Percentiles rank a stretch among this genome's conserved stretches.
Conservation (phyloP, 2,797 vertebrate species). For the Myiotriccus ornatus region DNA sequence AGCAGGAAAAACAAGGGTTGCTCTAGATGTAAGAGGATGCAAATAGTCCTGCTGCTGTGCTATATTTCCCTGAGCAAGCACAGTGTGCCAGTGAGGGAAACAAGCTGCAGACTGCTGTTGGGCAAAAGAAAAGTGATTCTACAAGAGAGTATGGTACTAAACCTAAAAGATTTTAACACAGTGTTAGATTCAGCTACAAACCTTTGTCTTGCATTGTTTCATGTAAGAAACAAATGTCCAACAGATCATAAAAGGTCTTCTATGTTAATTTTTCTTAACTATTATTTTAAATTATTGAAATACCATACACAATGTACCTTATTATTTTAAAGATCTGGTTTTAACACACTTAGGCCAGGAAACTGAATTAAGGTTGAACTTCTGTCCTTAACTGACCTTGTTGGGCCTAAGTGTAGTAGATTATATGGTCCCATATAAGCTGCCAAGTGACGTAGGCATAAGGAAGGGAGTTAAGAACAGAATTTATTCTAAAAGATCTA, state of each 20-base stretch:
- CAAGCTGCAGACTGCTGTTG: not conserved
- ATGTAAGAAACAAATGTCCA: not conserved
- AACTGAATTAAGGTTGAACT: conserved; percentile 23
- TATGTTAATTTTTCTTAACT: not conserved
- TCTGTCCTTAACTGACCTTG: conserved; percentile 44
- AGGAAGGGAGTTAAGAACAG: conserved; percentile 43
- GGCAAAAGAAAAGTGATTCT: not conserved
- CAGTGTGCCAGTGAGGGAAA: not conserved
- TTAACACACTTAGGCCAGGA: conserved; percentile 8
- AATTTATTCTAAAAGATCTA: not conserved
- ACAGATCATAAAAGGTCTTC: not conserved
- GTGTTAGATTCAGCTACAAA: not conserved
- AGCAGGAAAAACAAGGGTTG: not conserved
- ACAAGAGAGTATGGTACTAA: not conserved
- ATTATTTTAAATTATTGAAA: not conserved
- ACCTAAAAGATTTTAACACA: not conserved
- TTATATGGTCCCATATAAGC: not conserved
- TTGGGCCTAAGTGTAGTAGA: not conserved
- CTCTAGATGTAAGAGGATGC: not conserved
- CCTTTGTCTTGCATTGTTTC: not conserved
- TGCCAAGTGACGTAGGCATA: not conserved
- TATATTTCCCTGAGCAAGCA: not conserved
- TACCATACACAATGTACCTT: not conserved
- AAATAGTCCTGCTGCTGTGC: not conserved
- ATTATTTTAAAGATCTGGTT: conserved; percentile 36